Conservation (phyloP, 2,888 invertebrate genomes). For the Lamellibrachia columna region DNA sequence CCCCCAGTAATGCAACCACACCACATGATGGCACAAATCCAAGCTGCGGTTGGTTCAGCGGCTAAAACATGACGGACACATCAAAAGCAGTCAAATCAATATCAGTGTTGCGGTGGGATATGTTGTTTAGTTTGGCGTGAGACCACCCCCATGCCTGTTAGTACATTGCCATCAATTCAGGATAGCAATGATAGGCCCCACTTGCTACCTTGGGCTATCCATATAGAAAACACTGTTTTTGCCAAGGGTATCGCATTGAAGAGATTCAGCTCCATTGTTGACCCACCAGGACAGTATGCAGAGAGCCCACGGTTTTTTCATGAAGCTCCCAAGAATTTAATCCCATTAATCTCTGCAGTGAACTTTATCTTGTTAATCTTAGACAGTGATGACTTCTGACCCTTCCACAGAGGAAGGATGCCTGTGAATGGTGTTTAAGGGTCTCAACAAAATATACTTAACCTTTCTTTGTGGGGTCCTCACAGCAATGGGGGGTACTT, state of each 20-base stretch:
- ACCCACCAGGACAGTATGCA: neutral
- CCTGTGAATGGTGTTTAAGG: neutral
- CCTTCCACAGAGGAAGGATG: neutral
- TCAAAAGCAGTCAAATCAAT: constrained; percentile 10
- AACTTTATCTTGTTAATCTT: constrained; percentile 3
- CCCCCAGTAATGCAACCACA: neutral
- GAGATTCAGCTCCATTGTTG: neutral
- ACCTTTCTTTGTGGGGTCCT: neutral
- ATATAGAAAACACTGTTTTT: neutral
- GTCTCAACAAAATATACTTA: constrained; percentile 12
- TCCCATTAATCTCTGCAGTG: neutral
- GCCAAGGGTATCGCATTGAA: neutral
- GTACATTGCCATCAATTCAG: neutral
- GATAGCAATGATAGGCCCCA: neutral
- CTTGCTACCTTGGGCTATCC: neutral
- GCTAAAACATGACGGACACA: neutral
- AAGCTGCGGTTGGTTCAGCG: neutral
- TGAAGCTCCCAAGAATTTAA: neutral
- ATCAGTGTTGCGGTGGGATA: neutral
- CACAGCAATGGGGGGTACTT: neutral
- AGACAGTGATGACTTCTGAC: neutral
- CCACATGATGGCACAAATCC: neutral
- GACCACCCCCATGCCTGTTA: neutral
- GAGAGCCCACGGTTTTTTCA: neutral
- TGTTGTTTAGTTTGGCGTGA: neutral